These are phyloP conservation scores for Rhabdornis inornatus DNA, from an alignment of 2,113 vertebrate genomes.

Conservation along the genomic window DNA sequence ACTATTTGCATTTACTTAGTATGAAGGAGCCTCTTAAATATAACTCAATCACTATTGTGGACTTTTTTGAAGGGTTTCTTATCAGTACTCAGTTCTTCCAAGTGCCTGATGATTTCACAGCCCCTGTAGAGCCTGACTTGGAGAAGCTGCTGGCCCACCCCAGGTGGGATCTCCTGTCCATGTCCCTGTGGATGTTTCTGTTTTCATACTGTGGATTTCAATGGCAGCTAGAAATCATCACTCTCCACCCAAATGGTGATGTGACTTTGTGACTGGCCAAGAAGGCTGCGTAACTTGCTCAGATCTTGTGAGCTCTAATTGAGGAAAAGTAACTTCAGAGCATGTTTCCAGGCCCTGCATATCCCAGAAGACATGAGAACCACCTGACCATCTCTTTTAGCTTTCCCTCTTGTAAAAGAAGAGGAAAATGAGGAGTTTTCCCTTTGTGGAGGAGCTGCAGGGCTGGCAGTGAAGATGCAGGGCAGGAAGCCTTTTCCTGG, in stretches of 20 bases:
- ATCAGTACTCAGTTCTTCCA: not conserved
- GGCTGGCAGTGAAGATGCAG: not conserved
- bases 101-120: not conserved
- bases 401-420: not conserved
- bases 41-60: not conserved
- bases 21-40: not conserved
- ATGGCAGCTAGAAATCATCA: not conserved
- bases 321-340: not conserved
- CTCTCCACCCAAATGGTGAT: not conserved
- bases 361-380: not conserved
- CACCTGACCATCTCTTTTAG: not conserved
- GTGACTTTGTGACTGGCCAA: not conserved
- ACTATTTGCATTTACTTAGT: conserved; percentile 32
- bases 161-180: not conserved
- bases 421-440: not conserved
- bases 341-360: not conserved
- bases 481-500: not conserved
- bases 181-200: not conserved
- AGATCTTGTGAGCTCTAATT: not conserved
- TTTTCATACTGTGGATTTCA: not conserved
- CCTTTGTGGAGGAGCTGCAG: not conserved
- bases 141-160: not conserved
- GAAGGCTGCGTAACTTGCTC: not conserved
- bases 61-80: not conserved
- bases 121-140: not conserved